These are phyloP conservation scores for Bombus superbus DNA, from an alignment of 1,140 invertebrate genomes.

Conservation along the genomic window DNA sequence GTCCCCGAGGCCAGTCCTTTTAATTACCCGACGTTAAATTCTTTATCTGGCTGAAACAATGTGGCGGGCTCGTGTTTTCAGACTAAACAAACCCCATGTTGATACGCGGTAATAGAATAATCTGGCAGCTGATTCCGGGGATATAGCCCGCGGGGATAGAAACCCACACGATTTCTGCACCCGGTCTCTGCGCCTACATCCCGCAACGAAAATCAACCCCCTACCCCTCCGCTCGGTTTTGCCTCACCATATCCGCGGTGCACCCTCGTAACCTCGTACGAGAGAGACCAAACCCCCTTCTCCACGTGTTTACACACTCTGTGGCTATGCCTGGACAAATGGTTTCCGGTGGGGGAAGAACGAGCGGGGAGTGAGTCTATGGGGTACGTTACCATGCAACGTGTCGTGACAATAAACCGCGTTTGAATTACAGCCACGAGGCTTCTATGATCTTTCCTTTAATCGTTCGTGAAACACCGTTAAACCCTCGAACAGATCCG, in stretches of 20 bases:
- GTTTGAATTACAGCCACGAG: slow-evolving; percentile 22
- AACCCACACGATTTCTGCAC: slow-evolving; percentile 78
- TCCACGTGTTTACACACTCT: slow-evolving; percentile 64
- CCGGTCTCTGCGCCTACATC: slow-evolving; percentile 68
- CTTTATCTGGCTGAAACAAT: slow-evolving; percentile 84
- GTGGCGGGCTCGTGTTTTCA: slow-evolving; percentile 82
- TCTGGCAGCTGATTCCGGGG: slow-evolving; percentile 83
- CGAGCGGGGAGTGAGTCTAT: background rate
- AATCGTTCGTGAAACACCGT: slow-evolving; percentile 5
- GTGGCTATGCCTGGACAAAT: slow-evolving; percentile 65
- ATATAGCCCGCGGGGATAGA: slow-evolving; percentile 82
- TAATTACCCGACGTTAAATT: slow-evolving; percentile 83
- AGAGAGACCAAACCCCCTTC: slow-evolving; percentile 45
- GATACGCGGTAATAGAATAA: slow-evolving; percentile 85
- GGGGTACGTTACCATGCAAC: slow-evolving; percentile 22
- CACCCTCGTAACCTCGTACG: slow-evolving; percentile 65
- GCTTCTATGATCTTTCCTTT: slow-evolving; percentile 26
- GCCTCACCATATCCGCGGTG: slow-evolving; percentile 46
- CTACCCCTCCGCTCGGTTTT: slow-evolving; percentile 57
- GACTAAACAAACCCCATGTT: slow-evolving; percentile 83
- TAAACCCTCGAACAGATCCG: background rate
- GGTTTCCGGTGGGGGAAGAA: slow-evolving; percentile 51
- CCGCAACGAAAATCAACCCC: slow-evolving; percentile 77
- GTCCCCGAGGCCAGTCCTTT: slow-evolving; percentile 74
- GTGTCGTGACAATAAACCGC: slow-evolving; percentile 54